phyloP scores from a whole-genome alignment of 2,113 vertebrate species.

The Triplophysa dalaica region DNA sequence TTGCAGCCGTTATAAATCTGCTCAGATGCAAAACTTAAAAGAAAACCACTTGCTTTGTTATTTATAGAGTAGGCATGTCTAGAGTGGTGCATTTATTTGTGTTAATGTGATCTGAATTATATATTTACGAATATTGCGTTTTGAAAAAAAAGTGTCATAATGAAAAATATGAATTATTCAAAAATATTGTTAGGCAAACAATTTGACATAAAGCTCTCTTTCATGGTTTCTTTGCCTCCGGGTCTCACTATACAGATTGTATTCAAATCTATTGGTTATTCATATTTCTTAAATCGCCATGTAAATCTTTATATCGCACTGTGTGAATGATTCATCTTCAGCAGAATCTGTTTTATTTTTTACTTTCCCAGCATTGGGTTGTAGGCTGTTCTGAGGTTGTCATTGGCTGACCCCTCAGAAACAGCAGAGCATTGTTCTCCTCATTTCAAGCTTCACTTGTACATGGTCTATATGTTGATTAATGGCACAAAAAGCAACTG shows the following conservation, averaged over 20 bases:
- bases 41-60: no score
- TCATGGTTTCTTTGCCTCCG: no score
- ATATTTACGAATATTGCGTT: no score
- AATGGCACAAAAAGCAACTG: conserved; percentile 87
- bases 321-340: conserved; percentile 28
- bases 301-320: background rate
- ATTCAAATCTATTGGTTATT: background rate
- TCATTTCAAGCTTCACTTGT: conserved; percentile 81
- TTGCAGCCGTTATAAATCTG: no score
- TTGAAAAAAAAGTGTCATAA: no score
- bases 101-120: no score
- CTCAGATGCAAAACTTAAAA: no score
- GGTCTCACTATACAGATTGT: background rate
- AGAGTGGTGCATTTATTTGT: no score
- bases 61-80: no score
- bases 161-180: no score
- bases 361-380: conserved; percentile 68
- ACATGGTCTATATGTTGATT: conserved; percentile 81
- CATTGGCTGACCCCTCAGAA: conserved; percentile 69
- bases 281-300: background rate
- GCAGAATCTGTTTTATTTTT: conserved; percentile 57
- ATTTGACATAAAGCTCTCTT: no score
- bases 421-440: conserved; percentile 84
- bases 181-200: no score
- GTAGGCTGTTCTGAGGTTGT: conserved; percentile 67